Conservation (phyloP, 2,113 vertebrate genomes). For the Galbula dea region DNA sequence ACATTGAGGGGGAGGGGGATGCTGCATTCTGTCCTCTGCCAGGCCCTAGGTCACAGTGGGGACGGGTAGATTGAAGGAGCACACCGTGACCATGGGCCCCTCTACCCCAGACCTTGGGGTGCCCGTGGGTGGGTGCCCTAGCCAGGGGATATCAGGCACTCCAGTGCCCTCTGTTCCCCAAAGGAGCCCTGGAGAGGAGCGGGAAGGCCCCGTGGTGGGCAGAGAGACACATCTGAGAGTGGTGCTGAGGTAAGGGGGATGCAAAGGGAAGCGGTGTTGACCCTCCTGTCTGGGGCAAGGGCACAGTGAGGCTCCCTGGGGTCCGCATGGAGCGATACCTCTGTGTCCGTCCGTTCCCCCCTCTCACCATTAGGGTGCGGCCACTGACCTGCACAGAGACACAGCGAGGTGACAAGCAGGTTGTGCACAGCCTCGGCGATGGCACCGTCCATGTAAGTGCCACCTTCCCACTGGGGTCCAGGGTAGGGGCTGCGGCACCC, state of each 20-base stretch:
- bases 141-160: not conserved
- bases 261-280: rapidly evolving
- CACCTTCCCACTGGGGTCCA: rapidly evolving
- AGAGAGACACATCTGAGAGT: slow-evolving; percentile 63
- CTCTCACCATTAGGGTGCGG: slow-evolving; percentile 57
- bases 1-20: rapidly evolving
- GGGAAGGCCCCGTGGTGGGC: not conserved
- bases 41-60: not conserved
- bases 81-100: rapidly evolving
- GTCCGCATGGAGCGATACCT: not conserved
- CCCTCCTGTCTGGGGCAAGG: not conserved
- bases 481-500: rapidly evolving
- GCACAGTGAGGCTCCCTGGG: not conserved
- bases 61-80: rapidly evolving
- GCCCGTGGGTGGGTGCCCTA: rapidly evolving
- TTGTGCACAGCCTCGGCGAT: slow-evolving; percentile 68
- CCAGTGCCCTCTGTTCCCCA: not conserved
- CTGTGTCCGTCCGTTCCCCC: not conserved
- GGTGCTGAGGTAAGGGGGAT: slow-evolving; percentile 66
- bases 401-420: slow-evolving; percentile 53
- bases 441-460: slow-evolving; percentile 65
- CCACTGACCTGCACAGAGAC: slow-evolving; percentile 67
- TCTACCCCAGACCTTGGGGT: not conserved
- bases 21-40: not conserved
- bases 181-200: slow-evolving; percentile 22